Conservation (phyloP, 2,888 invertebrate species). For the Rhagonycha fulva region DNA sequence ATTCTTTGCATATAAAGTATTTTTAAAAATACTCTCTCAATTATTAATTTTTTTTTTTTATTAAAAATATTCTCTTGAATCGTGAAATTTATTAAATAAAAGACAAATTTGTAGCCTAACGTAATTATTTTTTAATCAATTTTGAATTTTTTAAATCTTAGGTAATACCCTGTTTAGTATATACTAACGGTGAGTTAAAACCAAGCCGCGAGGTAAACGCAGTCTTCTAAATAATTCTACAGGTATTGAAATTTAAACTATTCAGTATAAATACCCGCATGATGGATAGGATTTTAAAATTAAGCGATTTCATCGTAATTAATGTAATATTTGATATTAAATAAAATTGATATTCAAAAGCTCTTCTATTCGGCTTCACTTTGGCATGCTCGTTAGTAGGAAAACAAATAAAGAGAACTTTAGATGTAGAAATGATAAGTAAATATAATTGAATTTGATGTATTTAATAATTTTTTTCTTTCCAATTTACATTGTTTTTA, state of each 20-base stretch:
- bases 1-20: too few species aligned
- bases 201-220: background rate
- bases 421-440: background rate
- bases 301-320: background rate
- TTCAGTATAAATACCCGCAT: background rate
- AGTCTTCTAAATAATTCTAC: background rate
- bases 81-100: background rate
- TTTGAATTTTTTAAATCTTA: background rate
- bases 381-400: background rate
- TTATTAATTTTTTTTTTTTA: too few species aligned
- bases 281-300: background rate
- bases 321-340: background rate
- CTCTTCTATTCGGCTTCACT: background rate
- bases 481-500: background rate
- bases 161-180: background rate
- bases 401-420: background rate
- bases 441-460: background rate
- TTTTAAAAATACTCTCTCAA: too few species aligned
- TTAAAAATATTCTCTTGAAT: too few species aligned
- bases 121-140: background rate
- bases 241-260: background rate
- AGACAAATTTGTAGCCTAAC: background rate
- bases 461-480: background rate
- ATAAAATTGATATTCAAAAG: background rate
- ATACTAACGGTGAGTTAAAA: background rate